Percentiles rank a stretch among this genome's conserved stretches.
Evolutionary conservation across 1,140 invertebrate genomes (phyloP).

Genomic region (Aradophagus sp.): DNA sequence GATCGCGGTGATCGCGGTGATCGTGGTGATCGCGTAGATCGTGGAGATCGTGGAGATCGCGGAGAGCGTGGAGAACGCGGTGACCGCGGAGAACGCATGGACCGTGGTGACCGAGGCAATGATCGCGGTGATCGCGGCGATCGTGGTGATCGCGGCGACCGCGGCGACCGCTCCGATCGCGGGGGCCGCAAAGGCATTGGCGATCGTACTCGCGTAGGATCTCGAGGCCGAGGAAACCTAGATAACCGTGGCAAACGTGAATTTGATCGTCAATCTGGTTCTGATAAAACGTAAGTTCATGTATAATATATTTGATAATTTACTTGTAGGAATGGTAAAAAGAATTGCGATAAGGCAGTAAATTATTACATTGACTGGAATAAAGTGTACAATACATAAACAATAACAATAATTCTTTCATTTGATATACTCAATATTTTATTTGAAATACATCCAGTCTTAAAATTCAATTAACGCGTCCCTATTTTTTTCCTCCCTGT

Average conservation of each 20-base stretch:
- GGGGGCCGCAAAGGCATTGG: conserved; percentile 68
- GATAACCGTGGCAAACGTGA: conserved; percentile 89
- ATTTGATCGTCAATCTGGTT: conserved; percentile 95
- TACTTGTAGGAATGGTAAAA: no score
- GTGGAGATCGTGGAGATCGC: conserved; percentile 49
- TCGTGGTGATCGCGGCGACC: conserved; percentile 67
- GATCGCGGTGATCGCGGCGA: conserved; percentile 49
- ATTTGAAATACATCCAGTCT: conserved; percentile 24
- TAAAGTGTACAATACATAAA: no score
- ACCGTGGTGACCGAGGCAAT: conserved; percentile 20
- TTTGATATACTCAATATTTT: not conserved
- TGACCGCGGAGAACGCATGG: conserved; percentile 70
- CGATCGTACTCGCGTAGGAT: conserved; percentile 73
- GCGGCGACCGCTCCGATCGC: conserved; percentile 70
- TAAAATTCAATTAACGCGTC: conserved; percentile 13
- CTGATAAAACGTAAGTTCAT: conserved; percentile 88
- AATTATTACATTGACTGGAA: no score
- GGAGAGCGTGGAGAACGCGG: conserved; percentile 47
- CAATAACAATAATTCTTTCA: no score
- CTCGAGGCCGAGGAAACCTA: conserved; percentile 76
- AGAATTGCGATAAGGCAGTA: no score
- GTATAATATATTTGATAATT: not conserved
- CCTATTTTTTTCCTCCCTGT: conserved; percentile 4
- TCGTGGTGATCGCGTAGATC: no score
- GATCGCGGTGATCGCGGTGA: no score